These are phyloP conservation scores for Odontomyia ornata DNA, from an alignment of 2,888 invertebrate species.

Conservation along the genomic window DNA sequence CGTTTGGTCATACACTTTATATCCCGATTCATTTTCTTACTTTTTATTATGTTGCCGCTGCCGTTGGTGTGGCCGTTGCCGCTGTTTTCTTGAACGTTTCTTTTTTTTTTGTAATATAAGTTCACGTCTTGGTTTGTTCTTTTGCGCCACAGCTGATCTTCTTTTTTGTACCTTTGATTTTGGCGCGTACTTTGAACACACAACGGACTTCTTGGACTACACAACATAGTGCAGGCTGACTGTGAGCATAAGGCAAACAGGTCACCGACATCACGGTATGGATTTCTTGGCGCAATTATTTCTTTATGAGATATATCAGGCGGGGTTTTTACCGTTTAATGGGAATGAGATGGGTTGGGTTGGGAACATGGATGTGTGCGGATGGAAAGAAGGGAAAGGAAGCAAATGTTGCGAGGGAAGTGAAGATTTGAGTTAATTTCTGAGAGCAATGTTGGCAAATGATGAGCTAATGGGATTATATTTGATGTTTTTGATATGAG, in stretches of 20 bases:
- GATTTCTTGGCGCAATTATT: constrained; percentile 18
- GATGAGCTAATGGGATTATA: no score
- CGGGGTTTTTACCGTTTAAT: constrained; percentile 19
- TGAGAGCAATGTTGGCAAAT: no score
- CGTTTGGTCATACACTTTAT: not conserved
- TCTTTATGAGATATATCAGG: constrained; percentile 19
- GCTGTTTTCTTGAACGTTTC: not conserved
- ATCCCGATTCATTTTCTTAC: not conserved
- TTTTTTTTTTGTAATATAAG: not conserved
- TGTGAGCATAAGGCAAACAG: constrained; percentile 1
- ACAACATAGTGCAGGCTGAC: no score
- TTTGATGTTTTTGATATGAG: no score
- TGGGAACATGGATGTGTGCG: not conserved
- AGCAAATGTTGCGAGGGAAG: no score
- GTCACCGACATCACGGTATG: constrained; percentile 24
- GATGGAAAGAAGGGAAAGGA: no score
- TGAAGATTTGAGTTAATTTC: no score
- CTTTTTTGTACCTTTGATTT: not conserved
- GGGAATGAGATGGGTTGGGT: not conserved
- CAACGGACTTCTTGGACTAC: not conserved
- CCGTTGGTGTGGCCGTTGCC: not conserved
- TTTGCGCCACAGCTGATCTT: not conserved
- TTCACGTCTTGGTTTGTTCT: not conserved
- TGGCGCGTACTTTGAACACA: not conserved
- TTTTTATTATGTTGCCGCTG: not conserved